These are phyloP conservation scores for human (Homo sapiens) DNA, from an alignment of 2,113 vertebrate species.

Conservation along the genomic window GRCh38 chr3:97266001-97266500, in stretches of 20 bases:
- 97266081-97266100: background rate
- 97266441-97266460: background rate
- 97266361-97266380: background rate
- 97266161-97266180: conserved; percentile 31
- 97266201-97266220: background rate
- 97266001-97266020: background rate
- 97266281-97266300: background rate
- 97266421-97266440: background rate
- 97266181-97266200: background rate
- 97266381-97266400: background rate
- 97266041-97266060: background rate
- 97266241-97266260: background rate
- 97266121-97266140: background rate
- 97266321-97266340: background rate
- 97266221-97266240: background rate
- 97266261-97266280: background rate
- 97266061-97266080: background rate
- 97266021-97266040: conserved; percentile 17
- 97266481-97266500: background rate
- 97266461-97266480: background rate
- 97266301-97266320: background rate
- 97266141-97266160: background rate
- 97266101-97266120: background rate
- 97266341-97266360: background rate
- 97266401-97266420: background rate